Base-by-base conservation (phyloP, 2,797 vertebrate genomes). In the Ciconia nigra region DNA sequence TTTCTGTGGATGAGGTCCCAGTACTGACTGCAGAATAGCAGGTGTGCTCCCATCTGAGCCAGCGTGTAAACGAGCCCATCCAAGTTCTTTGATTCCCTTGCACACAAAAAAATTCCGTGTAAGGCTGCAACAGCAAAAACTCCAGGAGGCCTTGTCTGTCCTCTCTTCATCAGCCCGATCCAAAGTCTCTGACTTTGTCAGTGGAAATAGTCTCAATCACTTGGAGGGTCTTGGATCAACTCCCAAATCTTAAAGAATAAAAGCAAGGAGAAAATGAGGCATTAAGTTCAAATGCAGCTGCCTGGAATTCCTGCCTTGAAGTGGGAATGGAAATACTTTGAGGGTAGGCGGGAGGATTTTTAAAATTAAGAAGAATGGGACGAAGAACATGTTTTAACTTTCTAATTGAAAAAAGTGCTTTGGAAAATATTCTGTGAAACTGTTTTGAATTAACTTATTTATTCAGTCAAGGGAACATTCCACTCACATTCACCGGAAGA, bases 401-500 rank as follows among this genome's bases (percentile, higher is more conserved):
- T 62, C 54, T 83, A 83, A 97, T 31, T 86, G 37, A 61, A 91
- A 73, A 58, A 72, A 80, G 21, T 20, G 14, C 46, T 76, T 73
- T 2, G 55, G 82, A 96, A 96, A 95, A 77, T 73, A 71, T 47
- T 72, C 46, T 49, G 21, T 61, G 71, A 88, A 94, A 94, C 85
- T 93, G 92, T 95, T 95, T 95, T 55, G 54, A 92, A 94, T 96
- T 97, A 96, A 85, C 82, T 94, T 91, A 89, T 87, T 97, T 93
- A 91, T 83, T 52, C 51, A 74, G 74, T 89, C 19, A 41, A 65
- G 52, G 74, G 73, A 95, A 92, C 54, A 78, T 90, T 90, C 58
- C 46, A 49, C 46, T 89, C 62, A 55, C 54, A 62, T 85, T 82
- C 69, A 88, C 52, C 3, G 0, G n/a, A 83, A 90, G 44, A 96